Percentiles rank a stretch among this genome's conserved stretches.
phyloP scores from a whole-genome alignment of 2,113 vertebrate genomes.

The Carlito syrichta region DNA sequence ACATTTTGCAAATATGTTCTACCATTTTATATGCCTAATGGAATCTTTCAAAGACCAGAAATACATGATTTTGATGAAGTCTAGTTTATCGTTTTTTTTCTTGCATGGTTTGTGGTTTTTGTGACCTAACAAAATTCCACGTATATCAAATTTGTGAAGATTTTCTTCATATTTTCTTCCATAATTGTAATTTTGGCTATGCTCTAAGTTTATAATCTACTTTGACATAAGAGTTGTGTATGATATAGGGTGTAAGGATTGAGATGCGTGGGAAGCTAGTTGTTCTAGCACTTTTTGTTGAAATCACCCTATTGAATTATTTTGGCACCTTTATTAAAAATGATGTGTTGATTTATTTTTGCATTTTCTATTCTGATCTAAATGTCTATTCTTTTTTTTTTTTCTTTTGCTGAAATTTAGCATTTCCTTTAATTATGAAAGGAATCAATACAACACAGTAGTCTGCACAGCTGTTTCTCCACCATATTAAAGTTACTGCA shows the following conservation, averaged over 20 bases:
- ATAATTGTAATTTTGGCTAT: background rate
- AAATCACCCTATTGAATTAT: background rate
- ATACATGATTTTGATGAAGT: background rate
- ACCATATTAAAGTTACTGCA: background rate
- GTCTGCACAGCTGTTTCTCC: background rate
- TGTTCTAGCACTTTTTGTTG: background rate
- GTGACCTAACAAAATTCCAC: background rate
- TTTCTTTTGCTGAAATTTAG: background rate
- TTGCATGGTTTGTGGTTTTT: background rate
- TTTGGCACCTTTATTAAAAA: background rate
- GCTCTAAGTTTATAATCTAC: background rate
- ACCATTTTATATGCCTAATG: background rate
- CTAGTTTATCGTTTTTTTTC: background rate
- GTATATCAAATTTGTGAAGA: background rate
- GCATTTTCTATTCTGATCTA: background rate
- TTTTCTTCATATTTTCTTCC: background rate
- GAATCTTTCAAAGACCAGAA: background rate
- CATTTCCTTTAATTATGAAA: background rate
- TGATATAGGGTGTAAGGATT: background rate
- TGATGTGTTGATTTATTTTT: background rate
- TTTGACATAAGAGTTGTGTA: background rate
- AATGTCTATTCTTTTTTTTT: too few species aligned
- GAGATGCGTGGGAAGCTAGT: background rate
- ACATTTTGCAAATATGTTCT: background rate
- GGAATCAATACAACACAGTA: background rate